Conservation (phyloP, 2,888 invertebrate species). For the Mystacides longicornis region DNA sequence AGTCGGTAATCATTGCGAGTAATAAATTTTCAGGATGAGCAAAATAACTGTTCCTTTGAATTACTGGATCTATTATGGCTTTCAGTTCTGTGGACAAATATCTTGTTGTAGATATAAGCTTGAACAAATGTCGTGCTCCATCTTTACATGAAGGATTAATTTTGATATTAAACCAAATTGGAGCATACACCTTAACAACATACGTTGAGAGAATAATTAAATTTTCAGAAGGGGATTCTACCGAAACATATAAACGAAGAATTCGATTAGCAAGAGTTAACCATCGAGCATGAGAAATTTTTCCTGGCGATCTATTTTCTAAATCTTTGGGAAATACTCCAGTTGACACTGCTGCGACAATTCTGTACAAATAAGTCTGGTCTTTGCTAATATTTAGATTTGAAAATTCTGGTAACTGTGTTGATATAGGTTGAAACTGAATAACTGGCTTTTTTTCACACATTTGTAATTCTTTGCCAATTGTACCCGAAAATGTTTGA, state of each 20-base stretch:
- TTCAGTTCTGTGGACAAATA: not conserved
- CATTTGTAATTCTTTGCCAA: conserved; percentile 25
- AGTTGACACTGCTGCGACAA: not conserved
- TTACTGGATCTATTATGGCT: too few relatives aligned
- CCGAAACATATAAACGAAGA: conserved; percentile 2
- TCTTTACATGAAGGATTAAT: conserved; percentile 8
- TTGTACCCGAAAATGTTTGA: conserved; percentile 23
- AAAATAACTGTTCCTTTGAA: too few relatives aligned
- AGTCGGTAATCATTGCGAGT: too few relatives aligned
- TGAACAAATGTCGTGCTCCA: too few relatives aligned
- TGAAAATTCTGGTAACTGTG: not conserved
- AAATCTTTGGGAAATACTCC: conserved; percentile 3
- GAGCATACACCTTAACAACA: conserved; percentile 12
- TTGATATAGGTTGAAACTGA: not conserved
- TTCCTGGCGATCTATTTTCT: conserved; percentile 4
- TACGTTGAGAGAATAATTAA: conserved; percentile 5
- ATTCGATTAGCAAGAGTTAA: conserved; percentile 3
- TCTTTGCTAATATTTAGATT: not conserved
- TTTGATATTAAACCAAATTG: conserved; percentile 6
- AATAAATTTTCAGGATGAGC: too few relatives aligned
- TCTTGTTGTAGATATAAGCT: not conserved
- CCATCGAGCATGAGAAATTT: conserved; percentile 11
- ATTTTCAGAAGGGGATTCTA: not conserved
- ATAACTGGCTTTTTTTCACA: conserved; percentile 12
- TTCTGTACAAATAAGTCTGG: conserved; percentile 4